Base-by-base conservation (phyloP, 2,797 vertebrate species). In the Thunnus albacares region DNA sequence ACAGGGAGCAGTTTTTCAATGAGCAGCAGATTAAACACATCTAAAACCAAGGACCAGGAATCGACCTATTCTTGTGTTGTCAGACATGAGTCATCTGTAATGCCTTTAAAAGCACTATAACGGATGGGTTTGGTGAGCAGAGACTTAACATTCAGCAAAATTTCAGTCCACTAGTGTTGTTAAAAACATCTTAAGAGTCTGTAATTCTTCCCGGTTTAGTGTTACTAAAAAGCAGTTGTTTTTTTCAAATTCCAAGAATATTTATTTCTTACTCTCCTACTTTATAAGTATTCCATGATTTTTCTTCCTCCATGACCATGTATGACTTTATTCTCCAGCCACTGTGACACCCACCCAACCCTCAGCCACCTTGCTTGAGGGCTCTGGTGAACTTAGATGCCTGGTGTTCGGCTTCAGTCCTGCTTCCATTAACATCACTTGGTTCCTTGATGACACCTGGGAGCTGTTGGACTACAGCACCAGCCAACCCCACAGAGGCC, bases 361-460 rank as follows among this genome's bases (percentile, higher is more conserved):
- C 2, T 66, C 87, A 22, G 90, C 81, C 59, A 52, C 71, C 35
- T 83, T 96, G 76, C 84, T 95, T 15, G 80, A 87, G 64, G 86
- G 79, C 45, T 63, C 82, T 1, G 66, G 71, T 60, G 85, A 92
- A 82, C 88, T 95, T 2, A 86, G 94, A 68, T 95, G 95, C 64
- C 81, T 95, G 80, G 94, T 82, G 17, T 91, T 61, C 49, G 92
- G 84, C 71, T 95, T 94, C 87, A 96, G 92, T 49, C 95, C 94
- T 0, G 78, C 80, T 22, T 38, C 82, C 63, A 93, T 95, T 66
- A 85, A 87, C 61, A 86, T 96, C 81, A 92, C 87, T 41, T 95
- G 95, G 95, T 71, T 93, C 53, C 79, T 76, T 4, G 70, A 93
- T 5, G 41, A 30, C 53, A 22, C 12, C 47, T 63, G 6, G 2